Evolutionary conservation across 2,888 invertebrate genomes (phyloP).

Genomic region (Drosophila parthenogenetica): DNA sequence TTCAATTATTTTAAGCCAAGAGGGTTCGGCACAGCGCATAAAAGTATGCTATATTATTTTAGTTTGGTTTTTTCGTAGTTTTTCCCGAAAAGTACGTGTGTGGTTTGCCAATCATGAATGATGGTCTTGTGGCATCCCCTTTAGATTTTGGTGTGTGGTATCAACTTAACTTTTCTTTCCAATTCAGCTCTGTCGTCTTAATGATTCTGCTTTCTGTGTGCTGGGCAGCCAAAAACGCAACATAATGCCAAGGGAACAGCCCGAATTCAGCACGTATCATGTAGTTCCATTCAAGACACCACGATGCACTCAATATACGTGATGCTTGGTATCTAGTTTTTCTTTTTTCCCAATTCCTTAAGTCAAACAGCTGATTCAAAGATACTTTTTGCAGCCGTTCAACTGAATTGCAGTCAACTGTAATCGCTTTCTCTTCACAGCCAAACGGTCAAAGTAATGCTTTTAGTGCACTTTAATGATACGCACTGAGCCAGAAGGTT

Average conservation of each 20-base stretch:
- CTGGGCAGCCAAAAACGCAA: constrained; percentile 16
- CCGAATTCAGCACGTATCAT: constrained; percentile 16
- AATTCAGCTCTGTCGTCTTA: constrained; percentile 14
- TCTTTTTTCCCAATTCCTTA: background rate
- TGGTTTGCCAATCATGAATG: constrained; percentile 18
- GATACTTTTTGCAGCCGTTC: constrained; percentile 4
- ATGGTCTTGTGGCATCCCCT: constrained; percentile 5
- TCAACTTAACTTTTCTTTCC: constrained; percentile 14
- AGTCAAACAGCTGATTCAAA: constrained; percentile 10
- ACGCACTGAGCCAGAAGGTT: constrained; percentile 13
- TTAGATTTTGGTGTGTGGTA: constrained; percentile 17
- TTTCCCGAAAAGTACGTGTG: constrained; percentile 2
- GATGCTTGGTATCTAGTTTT: constrained; percentile 1
- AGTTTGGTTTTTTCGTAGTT: background rate
- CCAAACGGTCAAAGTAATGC: background rate
- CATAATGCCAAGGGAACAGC: constrained; percentile 12
- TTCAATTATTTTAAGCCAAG: constrained; percentile 33
- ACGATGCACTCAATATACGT: constrained; percentile 43
- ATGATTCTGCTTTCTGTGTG: constrained; percentile 20
- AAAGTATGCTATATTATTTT: constrained; percentile 30
- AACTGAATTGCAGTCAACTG: constrained; percentile 3
- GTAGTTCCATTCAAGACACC: constrained; percentile 14
- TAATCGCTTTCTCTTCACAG: background rate
- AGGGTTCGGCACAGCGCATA: constrained; percentile 14
- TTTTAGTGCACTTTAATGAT: constrained; percentile 30